Conservation (phyloP, 2,797 vertebrate species). For the Peromyscus eremicus region DNA sequence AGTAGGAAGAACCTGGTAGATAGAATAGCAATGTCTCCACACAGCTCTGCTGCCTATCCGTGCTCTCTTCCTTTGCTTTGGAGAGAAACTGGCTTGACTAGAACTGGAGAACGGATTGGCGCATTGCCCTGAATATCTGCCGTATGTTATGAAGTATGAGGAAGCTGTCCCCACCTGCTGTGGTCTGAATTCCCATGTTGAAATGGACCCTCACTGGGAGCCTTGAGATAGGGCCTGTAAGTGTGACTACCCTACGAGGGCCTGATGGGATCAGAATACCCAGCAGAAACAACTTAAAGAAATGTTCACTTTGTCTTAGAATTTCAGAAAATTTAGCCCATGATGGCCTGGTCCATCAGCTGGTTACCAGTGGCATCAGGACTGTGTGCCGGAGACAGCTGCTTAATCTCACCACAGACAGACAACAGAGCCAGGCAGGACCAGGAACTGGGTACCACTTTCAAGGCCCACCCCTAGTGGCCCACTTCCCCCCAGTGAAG, state of each 20-base stretch:
- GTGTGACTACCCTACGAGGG: background rate
- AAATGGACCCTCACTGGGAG: background rate
- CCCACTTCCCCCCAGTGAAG: background rate
- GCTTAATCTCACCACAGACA: background rate
- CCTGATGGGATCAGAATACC: background rate
- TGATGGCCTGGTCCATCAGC: background rate
- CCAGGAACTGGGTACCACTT: background rate
- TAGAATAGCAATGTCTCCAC: fast-evolving
- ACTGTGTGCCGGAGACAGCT: background rate
- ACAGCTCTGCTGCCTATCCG: background rate
- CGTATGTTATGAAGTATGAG: background rate
- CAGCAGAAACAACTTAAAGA: background rate
- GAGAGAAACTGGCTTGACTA: background rate
- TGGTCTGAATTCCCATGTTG: background rate
- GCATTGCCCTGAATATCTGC: background rate
- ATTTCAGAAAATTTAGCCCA: background rate
- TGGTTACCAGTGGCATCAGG: background rate
- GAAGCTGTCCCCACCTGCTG: background rate
- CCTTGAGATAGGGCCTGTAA: background rate
- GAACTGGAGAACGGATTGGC: background rate
- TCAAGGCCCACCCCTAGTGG: background rate
- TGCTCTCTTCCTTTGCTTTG: background rate
- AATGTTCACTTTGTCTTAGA: background rate
- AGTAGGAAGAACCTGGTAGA: background rate
- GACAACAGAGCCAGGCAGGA: background rate